These are phyloP conservation scores for Pteronura brasiliensis DNA, from an alignment of 2,113 vertebrate species.

Conservation along the genomic window DNA sequence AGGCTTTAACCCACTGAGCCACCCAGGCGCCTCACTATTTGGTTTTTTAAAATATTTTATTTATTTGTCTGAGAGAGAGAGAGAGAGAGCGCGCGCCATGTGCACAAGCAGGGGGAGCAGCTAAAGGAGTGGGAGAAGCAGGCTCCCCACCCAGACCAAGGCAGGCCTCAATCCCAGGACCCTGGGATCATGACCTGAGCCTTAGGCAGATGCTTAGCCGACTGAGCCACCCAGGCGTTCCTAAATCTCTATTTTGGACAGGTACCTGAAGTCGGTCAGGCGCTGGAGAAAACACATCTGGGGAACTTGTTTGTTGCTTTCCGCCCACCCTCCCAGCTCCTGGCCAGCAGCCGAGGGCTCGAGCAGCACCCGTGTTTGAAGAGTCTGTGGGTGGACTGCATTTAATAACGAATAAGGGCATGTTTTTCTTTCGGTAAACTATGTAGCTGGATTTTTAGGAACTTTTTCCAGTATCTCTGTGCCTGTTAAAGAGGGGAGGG, in stretches of 20 bases:
- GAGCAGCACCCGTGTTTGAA: not conserved
- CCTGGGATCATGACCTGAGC: not conserved
- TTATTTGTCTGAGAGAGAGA: not conserved
- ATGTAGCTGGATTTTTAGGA: conserved; percentile 47
- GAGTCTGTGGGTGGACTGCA: not conserved
- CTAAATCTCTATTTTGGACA: conserved; percentile 90
- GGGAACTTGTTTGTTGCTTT: conserved; percentile 95
- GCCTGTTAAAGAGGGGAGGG: not conserved
- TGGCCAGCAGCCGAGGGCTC: conserved; percentile 89
- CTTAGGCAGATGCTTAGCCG: not conserved
- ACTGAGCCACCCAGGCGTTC: not conserved
- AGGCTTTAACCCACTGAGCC: too few species aligned
- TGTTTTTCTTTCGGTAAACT: not conserved
- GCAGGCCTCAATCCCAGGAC: not conserved
- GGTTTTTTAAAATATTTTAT: conserved; percentile 56
- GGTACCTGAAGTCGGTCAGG: conserved; percentile 91
- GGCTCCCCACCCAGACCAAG: not conserved
- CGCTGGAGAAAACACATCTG: conserved; percentile 91
- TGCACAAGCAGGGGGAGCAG: not conserved
- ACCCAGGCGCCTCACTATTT: too few species aligned
- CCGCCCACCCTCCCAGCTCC: conserved; percentile 95
- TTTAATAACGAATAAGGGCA: not conserved
- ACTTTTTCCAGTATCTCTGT: conserved; percentile 67
- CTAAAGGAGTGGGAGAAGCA: not conserved
- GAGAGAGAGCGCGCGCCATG: too few species aligned